phyloP scores from a whole-genome alignment of 2,888 invertebrate genomes.

The Stenodema calcarata region DNA sequence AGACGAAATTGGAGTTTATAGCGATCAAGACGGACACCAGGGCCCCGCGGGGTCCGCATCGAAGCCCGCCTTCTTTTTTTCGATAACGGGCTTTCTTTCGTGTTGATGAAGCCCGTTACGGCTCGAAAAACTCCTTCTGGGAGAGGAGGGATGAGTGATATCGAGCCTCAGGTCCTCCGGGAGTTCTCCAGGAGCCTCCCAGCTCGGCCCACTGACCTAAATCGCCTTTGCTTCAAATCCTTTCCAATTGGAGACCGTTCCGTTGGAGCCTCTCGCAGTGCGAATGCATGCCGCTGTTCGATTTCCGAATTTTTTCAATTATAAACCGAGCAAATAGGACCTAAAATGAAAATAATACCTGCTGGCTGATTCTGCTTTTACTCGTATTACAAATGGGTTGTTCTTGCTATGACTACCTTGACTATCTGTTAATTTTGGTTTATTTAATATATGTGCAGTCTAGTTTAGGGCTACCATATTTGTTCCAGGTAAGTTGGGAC shows the following conservation, averaged over 20 bases:
- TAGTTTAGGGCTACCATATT: no score
- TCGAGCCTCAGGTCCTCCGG: not conserved
- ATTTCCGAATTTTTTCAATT: not conserved
- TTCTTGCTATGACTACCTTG: no score
- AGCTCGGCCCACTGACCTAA: conserved; percentile 12
- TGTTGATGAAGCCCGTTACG: conserved; percentile 26
- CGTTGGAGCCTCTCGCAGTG: not conserved
- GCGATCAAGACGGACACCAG: not conserved
- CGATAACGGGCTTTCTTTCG: conserved; percentile 30
- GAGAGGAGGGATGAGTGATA: conserved; percentile 18
- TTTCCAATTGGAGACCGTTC: not conserved
- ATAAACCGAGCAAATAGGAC: not conserved
- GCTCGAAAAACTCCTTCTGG: not conserved
- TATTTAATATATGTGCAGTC: no score
- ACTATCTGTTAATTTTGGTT: no score
- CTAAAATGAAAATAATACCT: no score
- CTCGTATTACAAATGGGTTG: no score
- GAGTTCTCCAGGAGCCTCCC: not conserved
- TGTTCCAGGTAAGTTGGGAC: no score
- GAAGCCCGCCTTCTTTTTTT: not conserved
- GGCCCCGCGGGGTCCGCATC: not conserved
- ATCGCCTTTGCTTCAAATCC: not conserved
- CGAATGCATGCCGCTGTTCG: not conserved
- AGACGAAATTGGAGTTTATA: not conserved
- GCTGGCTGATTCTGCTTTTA: no score